Percentiles rank a stretch among this genome's conserved stretches.
Conservation (phyloP, 2,113 vertebrate species). For the Peromyscus leucopus region DNA sequence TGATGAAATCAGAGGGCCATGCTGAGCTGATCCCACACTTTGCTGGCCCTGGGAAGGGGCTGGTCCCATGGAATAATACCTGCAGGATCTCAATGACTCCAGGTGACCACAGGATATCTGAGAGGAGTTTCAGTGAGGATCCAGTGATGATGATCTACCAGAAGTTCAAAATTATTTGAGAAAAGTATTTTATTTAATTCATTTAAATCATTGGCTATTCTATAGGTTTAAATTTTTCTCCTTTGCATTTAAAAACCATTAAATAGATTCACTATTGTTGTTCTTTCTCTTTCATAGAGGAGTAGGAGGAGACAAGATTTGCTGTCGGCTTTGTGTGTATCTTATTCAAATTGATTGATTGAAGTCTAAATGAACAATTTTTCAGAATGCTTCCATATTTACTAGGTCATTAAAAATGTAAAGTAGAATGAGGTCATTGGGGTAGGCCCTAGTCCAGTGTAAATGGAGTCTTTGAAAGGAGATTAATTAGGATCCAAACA, state of each 20-base stretch:
- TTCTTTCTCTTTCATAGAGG: not conserved
- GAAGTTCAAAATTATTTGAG: not conserved
- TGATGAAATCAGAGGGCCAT: not conserved
- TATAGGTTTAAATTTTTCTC: not conserved
- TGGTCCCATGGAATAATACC: not conserved
- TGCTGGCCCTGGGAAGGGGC: not conserved
- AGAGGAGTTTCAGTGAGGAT: not conserved
- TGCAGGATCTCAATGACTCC: not conserved
- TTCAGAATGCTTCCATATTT: not conserved
- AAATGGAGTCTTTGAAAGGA: not conserved
- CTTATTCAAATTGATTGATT: not conserved
- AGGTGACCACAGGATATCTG: not conserved
- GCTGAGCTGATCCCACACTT: not conserved
- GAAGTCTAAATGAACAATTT: not conserved
- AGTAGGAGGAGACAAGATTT: not conserved
- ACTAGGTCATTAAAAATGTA: not conserved
- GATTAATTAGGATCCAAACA: not conserved
- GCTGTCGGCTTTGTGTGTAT: not conserved
- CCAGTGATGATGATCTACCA: too few species aligned
- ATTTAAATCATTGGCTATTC: not conserved
- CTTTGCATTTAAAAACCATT: slow-evolving; percentile 10
- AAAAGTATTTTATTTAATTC: not conserved
- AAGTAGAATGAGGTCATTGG: not conserved
- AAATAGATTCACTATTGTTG: not conserved
- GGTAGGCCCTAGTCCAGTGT: fast-evolving